Evolutionary conservation across 2,888 invertebrate genomes (phyloP).

Genomic region (Agrotis puta): DNA sequence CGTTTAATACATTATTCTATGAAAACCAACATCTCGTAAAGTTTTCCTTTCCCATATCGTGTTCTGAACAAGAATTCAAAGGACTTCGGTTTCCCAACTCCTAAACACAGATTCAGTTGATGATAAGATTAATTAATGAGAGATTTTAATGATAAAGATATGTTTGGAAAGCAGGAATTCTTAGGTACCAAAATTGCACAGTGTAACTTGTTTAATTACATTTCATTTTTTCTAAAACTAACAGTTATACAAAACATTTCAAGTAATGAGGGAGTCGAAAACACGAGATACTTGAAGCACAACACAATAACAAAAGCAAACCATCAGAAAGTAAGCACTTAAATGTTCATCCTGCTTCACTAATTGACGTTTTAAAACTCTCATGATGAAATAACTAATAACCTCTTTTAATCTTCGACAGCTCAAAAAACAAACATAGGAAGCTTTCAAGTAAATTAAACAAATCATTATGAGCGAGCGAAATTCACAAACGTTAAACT

Average conservation of each 20-base stretch:
- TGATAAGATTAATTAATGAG: no score
- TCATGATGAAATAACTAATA: slow-evolving; percentile 24
- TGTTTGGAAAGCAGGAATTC: no score
- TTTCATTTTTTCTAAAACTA: no score
- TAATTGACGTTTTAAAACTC: slow-evolving; percentile 28
- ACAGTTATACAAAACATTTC: not conserved
- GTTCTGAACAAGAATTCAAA: not conserved
- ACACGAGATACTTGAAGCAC: not conserved
- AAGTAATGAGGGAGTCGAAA: not conserved
- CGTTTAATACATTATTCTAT: not conserved
- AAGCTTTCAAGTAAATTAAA: slow-evolving; percentile 55
- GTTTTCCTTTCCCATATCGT: no score
- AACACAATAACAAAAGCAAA: not conserved
- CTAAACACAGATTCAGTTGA: not conserved
- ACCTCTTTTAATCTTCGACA: slow-evolving; percentile 46
- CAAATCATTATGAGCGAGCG: slow-evolving; percentile 45
- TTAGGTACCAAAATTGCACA: no score
- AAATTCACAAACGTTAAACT: slow-evolving; percentile 41
- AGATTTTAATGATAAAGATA: no score
- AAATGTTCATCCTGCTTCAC: slow-evolving; percentile 8
- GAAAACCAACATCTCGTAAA: no score
- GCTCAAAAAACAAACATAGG: slow-evolving; percentile 34
- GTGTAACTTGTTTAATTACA: no score
- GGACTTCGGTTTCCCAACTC: no score
- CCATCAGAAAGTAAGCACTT: not conserved